Percentiles rank a stretch among this genome's conserved stretches.
Conservation (phyloP, 2,797 vertebrate genomes). For the Onychomys arenicola region DNA sequence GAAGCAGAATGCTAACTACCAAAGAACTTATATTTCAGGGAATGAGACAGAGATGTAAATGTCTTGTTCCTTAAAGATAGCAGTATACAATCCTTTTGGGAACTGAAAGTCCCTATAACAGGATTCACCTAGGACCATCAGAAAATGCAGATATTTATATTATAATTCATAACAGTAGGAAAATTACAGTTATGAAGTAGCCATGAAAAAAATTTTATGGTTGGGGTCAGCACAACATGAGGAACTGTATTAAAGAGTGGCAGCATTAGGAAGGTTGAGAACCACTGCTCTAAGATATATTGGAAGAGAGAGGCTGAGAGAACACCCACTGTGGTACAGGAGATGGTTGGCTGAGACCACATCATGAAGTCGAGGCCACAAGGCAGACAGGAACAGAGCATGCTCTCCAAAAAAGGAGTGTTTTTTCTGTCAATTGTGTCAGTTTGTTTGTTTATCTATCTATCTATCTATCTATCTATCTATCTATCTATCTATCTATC, state of each 20-base stretch:
- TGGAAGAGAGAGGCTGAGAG: background rate
- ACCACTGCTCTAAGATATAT: background rate
- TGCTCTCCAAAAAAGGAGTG: background rate
- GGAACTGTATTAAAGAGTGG: background rate
- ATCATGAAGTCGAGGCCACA: background rate
- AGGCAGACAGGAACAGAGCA: background rate
- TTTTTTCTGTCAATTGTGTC: background rate
- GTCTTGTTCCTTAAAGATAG: background rate
- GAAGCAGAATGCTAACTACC: background rate
- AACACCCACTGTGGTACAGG: background rate
- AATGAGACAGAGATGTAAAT: background rate
- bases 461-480: too few relatives aligned
- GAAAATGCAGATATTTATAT: background rate
- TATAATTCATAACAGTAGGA: background rate
- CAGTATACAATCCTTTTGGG: too few relatives aligned
- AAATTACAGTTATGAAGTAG: background rate
- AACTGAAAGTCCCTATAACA: background rate
- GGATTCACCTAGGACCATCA: too few relatives aligned
- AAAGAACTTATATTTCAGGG: background rate
- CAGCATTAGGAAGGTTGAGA: background rate
- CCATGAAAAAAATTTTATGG: background rate
- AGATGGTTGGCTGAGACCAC: background rate
- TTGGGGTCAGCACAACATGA: background rate
- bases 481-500: too few relatives aligned
- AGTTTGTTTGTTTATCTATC: too few relatives aligned